Base-by-base conservation (phyloP, 2,113 vertebrate species). In the Marcusenius ussheri region DNA sequence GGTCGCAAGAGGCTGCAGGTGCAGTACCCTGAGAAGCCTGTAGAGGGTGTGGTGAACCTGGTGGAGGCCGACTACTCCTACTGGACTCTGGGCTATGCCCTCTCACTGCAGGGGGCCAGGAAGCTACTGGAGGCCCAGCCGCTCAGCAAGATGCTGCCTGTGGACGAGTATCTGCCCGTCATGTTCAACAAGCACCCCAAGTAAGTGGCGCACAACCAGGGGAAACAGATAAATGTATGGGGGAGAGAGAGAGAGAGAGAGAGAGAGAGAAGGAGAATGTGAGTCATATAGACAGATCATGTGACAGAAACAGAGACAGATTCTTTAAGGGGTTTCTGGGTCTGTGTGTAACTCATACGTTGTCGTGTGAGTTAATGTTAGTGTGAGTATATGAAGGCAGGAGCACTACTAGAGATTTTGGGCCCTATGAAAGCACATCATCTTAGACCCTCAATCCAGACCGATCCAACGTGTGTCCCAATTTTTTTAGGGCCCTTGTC, bases 101-200 rank as follows among this genome's bases (percentile, higher is more conserved):
- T 98, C 91, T 98, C 97, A 0, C 93, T 96, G 91, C 95, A 94
- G 0, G 98, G 97, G 2, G 97, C 97, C n/a, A 95, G 93, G 92
- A 99, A 97, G 87, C 96, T 98, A 31, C 94, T 98, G 0, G 93
- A 93, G 90, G 97, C 96, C 0, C 89, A 97, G 80, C 97, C 97
- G 3, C 96, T 98, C 21, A 89, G 94, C 92, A 98, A 97, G 94
- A 97, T 98, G 97, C 92, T 98, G 87, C 98, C 98, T 0, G 97
- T 98, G 50, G 97, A 98, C 42, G 97, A 98, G 92, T 98, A 97
- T 80, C 94, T 98, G 88, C 97, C 98, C 0, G 91, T 98, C 92
- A 98, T 97, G 97, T 98, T 97, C 95, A 95, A 98, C 95, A 98
- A 97, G 89, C 97, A 98, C 92, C 97, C 98, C 0, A 95, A 96